Conservation (phyloP, 2,888 invertebrate genomes). For the Ophioninae sp. region DNA sequence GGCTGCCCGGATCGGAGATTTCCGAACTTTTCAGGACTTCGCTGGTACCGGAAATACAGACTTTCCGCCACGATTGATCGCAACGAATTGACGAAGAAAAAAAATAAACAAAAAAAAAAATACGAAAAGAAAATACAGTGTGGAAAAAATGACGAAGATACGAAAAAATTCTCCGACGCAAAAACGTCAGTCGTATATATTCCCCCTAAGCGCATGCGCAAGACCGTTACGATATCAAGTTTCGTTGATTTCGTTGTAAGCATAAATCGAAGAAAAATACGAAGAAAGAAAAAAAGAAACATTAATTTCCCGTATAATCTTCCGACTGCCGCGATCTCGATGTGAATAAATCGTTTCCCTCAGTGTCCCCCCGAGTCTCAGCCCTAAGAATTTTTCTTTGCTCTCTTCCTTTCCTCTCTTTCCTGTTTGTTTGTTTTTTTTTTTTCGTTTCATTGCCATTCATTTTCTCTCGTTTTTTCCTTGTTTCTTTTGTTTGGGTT, state of each 20-base stretch:
- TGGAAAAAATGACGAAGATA: too few species aligned
- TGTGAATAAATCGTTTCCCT: constrained; percentile 9
- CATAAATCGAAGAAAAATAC: constrained; percentile 3
- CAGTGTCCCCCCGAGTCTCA: background rate
- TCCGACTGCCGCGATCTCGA: background rate
- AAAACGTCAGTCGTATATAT: background rate
- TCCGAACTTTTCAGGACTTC: background rate
- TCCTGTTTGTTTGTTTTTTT: constrained; percentile 9
- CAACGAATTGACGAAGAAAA: background rate
- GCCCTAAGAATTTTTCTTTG: background rate
- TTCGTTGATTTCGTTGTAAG: background rate
- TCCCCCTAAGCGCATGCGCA: background rate
- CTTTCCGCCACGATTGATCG: background rate
- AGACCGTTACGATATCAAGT: background rate
- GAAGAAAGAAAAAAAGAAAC: constrained; percentile 1
- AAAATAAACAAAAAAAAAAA: background rate
- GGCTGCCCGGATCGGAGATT: background rate
- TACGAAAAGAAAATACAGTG: too few species aligned
- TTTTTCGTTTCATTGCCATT: background rate
- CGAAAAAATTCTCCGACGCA: background rate
- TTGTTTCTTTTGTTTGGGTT: constrained; percentile 2
- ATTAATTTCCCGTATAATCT: background rate
- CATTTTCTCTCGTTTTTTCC: background rate
- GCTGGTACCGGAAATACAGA: background rate
- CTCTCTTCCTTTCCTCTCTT: background rate